phyloP scores from a whole-genome alignment of 2,888 invertebrate genomes.

The Gerosis bhagava region DNA sequence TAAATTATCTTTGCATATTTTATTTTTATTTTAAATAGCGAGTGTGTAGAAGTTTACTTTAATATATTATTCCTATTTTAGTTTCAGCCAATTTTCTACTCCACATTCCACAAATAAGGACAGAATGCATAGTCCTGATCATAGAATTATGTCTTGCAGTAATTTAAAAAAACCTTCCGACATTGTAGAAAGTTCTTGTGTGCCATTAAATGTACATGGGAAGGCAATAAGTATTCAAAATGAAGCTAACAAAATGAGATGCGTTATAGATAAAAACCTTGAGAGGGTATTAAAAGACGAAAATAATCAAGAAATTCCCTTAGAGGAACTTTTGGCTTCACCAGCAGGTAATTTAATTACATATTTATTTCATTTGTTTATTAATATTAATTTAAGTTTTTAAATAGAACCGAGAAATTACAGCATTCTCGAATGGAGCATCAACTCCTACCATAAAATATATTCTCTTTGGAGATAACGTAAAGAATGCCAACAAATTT shows the following conservation, averaged over 20 bases:
- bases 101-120: constrained; percentile 50
- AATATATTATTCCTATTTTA: constrained; percentile 38
- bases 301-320: constrained; percentile 43
- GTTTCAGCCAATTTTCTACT: constrained; percentile 64
- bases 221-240: background rate
- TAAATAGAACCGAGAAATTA: too few species aligned
- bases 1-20: too few species aligned
- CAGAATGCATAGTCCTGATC: constrained; percentile 18
- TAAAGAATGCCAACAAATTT: constrained; percentile 9
- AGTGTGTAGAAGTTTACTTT: too few species aligned
- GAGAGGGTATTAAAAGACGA: constrained; percentile 55
- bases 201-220: background rate
- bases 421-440: too few species aligned
- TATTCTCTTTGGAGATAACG: constrained; percentile 58
- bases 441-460: constrained; percentile 62
- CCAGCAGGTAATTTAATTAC: constrained; percentile 46
- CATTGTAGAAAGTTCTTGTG: background rate
- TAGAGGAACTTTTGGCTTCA: constrained; percentile 57
- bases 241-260: constrained; percentile 23
- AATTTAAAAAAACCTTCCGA: too few species aligned
- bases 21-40: too few species aligned
- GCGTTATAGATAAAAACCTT: constrained; percentile 60
- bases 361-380: too few species aligned
- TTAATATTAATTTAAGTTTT: too few species aligned
- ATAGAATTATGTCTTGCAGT: too few species aligned